Evolutionary conservation across 2,888 invertebrate genomes (phyloP), one percentile per base, ranked within the genome.

Genomic region (Yponomeuta sedellus): DNA sequence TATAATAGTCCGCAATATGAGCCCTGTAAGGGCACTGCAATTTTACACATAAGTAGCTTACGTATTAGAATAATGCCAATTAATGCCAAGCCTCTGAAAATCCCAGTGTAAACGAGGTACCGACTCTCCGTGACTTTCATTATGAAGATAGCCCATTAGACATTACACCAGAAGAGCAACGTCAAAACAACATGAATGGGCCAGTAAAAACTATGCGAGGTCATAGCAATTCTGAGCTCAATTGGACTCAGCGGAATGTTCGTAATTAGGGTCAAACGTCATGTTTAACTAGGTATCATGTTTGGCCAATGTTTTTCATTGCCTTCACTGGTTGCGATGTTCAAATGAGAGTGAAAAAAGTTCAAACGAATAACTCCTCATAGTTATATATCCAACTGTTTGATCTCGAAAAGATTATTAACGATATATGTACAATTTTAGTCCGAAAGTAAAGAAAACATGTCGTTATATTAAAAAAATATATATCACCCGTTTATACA

Each of bases 141-240:
- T 52, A 52, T 52, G 44, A 5, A 16, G 44, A 52, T 52, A 52
- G 44, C 44, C 44, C 44, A 16, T 52, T 16, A 52, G 16, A n/a
- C n/a, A n/a, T 16, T 52, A 52, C 44, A 52, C 12, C 16, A 52
- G 44, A 1, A 16, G 44, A 52, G 44, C 44, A 16, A 52, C 44
- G 44, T 52, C 44, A 52, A 52, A 52, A 16, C 44, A 52, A 16
- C 71, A 72, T 20, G 19, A 20, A 2, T 34, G 39, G 58, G 58
- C n/a, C 34, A 25, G 58, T 44, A 44, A 61, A 61, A 63, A 63
- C 44, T 20, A 40, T 44, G 44, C 63, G 44, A 40, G 63, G 63
- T 63, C 44, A 44, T 44, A 40, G 22, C 44, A 63, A 63, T 63
- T 63, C 44, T 10, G 19, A 16, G 12, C 44, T 44, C 63, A 63